Percentiles rank a stretch among this genome's conserved stretches.
These are phyloP conservation scores for Bombus terrestris DNA, from an alignment of 1,140 invertebrate genomes.

Conservation along the genomic window DNA sequence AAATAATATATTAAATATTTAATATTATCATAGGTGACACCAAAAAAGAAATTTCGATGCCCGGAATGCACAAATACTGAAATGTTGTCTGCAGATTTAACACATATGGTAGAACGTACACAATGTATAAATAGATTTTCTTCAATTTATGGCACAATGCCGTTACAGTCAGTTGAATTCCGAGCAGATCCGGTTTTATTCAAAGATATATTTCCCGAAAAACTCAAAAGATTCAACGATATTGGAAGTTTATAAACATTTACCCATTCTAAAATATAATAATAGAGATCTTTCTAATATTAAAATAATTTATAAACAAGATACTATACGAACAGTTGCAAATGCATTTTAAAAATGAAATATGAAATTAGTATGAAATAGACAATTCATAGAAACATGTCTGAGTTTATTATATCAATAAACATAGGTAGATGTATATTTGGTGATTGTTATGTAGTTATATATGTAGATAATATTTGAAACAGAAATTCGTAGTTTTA, in stretches of 20 bases:
- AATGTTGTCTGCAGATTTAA: slow-evolving; percentile 95
- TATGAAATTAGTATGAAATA: not conserved
- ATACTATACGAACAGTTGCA: no score
- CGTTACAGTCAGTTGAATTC: slow-evolving; percentile 94
- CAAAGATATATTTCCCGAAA: slow-evolving; percentile 93
- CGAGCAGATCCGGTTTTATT: slow-evolving; percentile 97
- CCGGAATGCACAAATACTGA: slow-evolving; percentile 96
- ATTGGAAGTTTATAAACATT: slow-evolving; percentile 79
- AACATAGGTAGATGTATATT: not conserved
- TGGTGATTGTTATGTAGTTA: no score
- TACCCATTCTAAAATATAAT: not conserved
- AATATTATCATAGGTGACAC: slow-evolving; percentile 88
- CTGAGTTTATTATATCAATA: not conserved
- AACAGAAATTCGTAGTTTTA: not conserved
- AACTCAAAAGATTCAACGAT: slow-evolving; percentile 94
- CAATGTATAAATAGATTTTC: slow-evolving; percentile 95
- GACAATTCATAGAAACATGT: not conserved
- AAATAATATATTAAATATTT: not conserved
- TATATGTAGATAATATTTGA: not conserved
- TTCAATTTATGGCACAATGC: slow-evolving; percentile 93
- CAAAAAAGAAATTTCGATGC: slow-evolving; percentile 99
- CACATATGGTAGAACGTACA: slow-evolving; percentile 96
- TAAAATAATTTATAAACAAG: not conserved
- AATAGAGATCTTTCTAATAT: not conserved
- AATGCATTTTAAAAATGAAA: not conserved